Evolutionary conservation across 1,140 invertebrate species (phyloP), one percentile per base, ranked within the genome.

Genomic region (Hermetia illucens): DNA sequence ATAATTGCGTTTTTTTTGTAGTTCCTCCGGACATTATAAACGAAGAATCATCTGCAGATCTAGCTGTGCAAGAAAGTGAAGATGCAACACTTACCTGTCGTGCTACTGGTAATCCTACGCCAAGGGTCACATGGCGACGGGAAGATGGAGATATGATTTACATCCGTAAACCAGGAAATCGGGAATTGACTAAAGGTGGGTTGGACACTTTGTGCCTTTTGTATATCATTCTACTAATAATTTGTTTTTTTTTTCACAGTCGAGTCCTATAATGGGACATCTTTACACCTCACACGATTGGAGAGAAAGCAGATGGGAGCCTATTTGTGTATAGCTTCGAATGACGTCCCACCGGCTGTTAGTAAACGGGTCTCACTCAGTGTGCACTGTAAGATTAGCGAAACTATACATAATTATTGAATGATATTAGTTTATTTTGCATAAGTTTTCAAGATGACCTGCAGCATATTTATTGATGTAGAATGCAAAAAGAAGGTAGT

Each of bases 341-440:
- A 89, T 59, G 85, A 89, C 60, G 83, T 89, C 17, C 86, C 83
- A 40, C 86, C 85, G 19, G 82, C 84, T 10, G 82, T 88, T 50
- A 87, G 82, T 66, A 89, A 87, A 61, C 65, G 85, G 46, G 82
- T 91, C 44, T 79, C 77, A 33, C 69, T 89, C 29, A 81, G 80
- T 58, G 83, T 90, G 38, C 85, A 88, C 62, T 91, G 87, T 91
- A 69, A 86, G 84, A n/a, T n/a, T n/a, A n/a, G n/a, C n/a, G n/a
- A n/a, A n/a, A n/a, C n/a, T n/a, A n/a, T n/a, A n/a, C n/a, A n/a
- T n/a, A n/a, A n/a, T n/a, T n/a, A n/a, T n/a, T n/a, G n/a, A n/a
- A n/a, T n/a, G n/a, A n/a, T n/a, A n/a, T n/a, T n/a, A n/a, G n/a
- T n/a, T n/a, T n/a, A n/a, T n/a, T n/a, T n/a, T n/a, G n/a, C n/a